Evolutionary conservation across 2,888 invertebrate genomes (phyloP), one percentile per base, ranked within the genome.

Genomic region (Sphinx pinastri): DNA sequence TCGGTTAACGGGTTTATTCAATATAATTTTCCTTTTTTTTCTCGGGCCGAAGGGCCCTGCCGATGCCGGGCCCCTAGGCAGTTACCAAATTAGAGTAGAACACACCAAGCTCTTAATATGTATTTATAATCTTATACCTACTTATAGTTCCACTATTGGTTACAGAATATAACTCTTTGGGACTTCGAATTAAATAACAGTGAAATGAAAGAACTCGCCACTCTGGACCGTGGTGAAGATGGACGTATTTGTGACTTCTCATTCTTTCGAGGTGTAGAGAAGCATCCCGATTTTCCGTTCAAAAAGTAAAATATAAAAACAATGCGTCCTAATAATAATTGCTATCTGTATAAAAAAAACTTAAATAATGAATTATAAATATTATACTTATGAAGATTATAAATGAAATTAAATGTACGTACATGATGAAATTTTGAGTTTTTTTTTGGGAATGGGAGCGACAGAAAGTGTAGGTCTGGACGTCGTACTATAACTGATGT

Each of bases 281-380:
- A 94, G 49, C 97, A 97, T 84, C 96, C 96, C 0, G 96, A 97
- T 83, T 97, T 95, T 83, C 97, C 97, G 0, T 97, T 96, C 79
- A 94, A 94, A 79, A 93, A 91, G 6, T 59, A 70, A 67, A 52
- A n/a, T 12, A 63, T 7, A 49, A 6, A 60, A 10, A 7, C 16
- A 6, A 7, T 13, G 51, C 51, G 4, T 25, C 1, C 19, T 25
- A 47, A 25, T 63, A n/a, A 59, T n/a, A 7, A 60, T 16, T 47
- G 4, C 19, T 10, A 16, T 19, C 11, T 55, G 19, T 16, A 19
- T 12, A 19, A 55, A 19, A 19, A 10, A 11, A 8, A n/a, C 8
- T 19, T 55, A n/a, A 16, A 8, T 19, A 19, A 25, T 55, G 16
- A 19, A 55, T 10, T 2, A 10, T 55, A 14, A n/a, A 52, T 57